Percentiles rank a stretch among this genome's conserved stretches.
Evolutionary conservation across 2,797 vertebrate genomes (phyloP).

Genomic region (Pseudochromis fuscus): DNA sequence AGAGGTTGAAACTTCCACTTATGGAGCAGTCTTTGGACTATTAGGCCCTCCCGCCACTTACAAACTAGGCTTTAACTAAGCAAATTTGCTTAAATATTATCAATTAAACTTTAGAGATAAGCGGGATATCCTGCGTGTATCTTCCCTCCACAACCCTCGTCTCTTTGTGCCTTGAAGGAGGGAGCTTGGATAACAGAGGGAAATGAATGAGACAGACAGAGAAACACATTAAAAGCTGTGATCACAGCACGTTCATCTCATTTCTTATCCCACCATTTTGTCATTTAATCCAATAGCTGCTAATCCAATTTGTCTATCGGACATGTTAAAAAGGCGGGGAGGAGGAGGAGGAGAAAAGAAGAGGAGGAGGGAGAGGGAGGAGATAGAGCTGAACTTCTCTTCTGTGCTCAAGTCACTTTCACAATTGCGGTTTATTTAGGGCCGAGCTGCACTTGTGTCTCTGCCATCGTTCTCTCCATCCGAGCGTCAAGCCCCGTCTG

Average conservation of each 20-base stretch:
- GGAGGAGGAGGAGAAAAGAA: slow-evolving; percentile 43
- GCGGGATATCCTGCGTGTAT: slow-evolving; percentile 3
- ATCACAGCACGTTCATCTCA: slow-evolving; percentile 94
- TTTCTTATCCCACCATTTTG: slow-evolving; percentile 94
- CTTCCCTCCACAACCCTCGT: slow-evolving; percentile 5
- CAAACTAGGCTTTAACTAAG: no score
- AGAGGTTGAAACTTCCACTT: not conserved
- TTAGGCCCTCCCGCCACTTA: not conserved
- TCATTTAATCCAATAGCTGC: slow-evolving; percentile 98
- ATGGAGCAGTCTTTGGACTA: not conserved
- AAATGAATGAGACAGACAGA: slow-evolving; percentile 62
- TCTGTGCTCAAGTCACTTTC: slow-evolving; percentile 90
- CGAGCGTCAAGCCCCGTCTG: slow-evolving; percentile 83
- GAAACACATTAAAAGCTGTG: slow-evolving; percentile 93
- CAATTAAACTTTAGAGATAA: not conserved
- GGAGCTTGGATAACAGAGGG: slow-evolving; percentile 20
- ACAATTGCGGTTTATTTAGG: slow-evolving; percentile 93
- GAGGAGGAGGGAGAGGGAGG: slow-evolving; percentile 65
- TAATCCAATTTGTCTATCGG: slow-evolving; percentile 99
- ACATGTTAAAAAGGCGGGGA: slow-evolving; percentile 87
- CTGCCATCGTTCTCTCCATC: slow-evolving; percentile 89
- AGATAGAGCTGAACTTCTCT: slow-evolving; percentile 72
- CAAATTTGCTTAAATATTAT: not conserved
- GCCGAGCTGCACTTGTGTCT: slow-evolving; percentile 87
- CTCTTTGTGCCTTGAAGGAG: slow-evolving; percentile 73